Percentiles rank a stretch among this genome's conserved stretches.
Conservation (phyloP, 2,888 invertebrate species). For the Tenodera sinensis region DNA sequence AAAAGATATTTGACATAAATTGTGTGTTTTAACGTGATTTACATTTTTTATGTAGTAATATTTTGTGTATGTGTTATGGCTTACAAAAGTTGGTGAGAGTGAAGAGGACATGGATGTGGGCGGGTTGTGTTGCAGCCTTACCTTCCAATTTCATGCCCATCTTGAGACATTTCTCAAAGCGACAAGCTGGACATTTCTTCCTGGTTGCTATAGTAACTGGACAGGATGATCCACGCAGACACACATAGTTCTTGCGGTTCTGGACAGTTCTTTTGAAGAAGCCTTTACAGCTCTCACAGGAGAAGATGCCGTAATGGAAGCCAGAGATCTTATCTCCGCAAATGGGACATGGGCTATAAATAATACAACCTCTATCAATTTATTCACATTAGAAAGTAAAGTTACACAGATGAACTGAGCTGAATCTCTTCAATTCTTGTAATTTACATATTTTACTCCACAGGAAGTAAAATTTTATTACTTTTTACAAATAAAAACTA, state of each 20-base stretch:
- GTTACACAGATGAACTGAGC: no score
- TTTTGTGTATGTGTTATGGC: no score
- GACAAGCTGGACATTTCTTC: constrained; percentile 95
- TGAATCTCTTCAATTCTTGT: no score
- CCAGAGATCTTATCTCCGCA: constrained; percentile 95
- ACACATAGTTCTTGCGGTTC: constrained; percentile 95
- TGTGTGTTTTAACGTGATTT: no score
- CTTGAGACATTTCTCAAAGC: constrained; percentile 92
- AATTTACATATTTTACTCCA: no score
- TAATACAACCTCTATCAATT: background rate
- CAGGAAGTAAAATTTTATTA: no score
- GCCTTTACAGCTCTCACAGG: constrained; percentile 96
- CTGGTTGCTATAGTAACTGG: constrained; percentile 89
- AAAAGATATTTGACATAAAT: background rate
- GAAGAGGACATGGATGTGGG: no score
- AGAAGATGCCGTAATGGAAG: constrained; percentile 97
- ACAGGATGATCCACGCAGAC: constrained; percentile 84
- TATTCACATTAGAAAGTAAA: no score
- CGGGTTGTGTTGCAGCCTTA: no score
- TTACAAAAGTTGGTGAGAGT: background rate
- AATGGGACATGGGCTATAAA: constrained; percentile 82
- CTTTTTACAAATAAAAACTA: no score
- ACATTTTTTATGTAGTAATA: no score
- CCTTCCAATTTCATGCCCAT: constrained; percentile 97
- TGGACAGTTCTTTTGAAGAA: constrained; percentile 99